Conservation (phyloP, 2,113 vertebrate genomes). For the Boleophthalmus pectinirostris region DNA sequence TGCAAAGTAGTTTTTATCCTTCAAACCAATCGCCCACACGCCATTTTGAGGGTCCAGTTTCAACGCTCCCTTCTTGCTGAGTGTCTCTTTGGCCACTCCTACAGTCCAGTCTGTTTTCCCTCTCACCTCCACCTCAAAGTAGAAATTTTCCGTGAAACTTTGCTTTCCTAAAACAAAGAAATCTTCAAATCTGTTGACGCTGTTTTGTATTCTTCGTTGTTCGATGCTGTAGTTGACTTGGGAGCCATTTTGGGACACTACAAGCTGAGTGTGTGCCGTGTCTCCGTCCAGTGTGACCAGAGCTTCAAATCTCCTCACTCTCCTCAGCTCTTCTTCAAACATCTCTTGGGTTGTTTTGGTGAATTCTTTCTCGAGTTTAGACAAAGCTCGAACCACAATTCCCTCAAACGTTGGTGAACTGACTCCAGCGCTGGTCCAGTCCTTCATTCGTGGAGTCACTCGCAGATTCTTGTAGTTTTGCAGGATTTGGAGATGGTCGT, state of each 20-base stretch:
- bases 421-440: background rate
- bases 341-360: background rate
- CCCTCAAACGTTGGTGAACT: background rate
- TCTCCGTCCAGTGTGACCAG: background rate
- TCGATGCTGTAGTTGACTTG: slow-evolving; percentile 1
- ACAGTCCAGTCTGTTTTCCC: background rate
- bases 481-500: background rate
- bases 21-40: background rate
- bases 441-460: background rate
- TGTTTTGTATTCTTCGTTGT: background rate
- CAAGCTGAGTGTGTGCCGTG: background rate
- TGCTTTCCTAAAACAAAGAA: background rate
- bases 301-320: background rate
- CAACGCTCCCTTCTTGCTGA: background rate
- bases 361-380: background rate
- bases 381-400: background rate
- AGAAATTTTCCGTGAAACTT: background rate
- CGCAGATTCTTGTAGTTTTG: background rate
- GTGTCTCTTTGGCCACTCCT: background rate
- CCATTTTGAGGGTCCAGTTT: background rate
- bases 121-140: background rate
- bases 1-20: background rate
- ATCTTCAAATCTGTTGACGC: background rate
- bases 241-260: background rate
- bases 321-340: background rate